A percentile compares a stretch with the other conserved stretches of the same genome.
Evolutionary conservation across 2,888 invertebrate genomes (phyloP).

Genomic region (Gnatocerus cornutus): DNA sequence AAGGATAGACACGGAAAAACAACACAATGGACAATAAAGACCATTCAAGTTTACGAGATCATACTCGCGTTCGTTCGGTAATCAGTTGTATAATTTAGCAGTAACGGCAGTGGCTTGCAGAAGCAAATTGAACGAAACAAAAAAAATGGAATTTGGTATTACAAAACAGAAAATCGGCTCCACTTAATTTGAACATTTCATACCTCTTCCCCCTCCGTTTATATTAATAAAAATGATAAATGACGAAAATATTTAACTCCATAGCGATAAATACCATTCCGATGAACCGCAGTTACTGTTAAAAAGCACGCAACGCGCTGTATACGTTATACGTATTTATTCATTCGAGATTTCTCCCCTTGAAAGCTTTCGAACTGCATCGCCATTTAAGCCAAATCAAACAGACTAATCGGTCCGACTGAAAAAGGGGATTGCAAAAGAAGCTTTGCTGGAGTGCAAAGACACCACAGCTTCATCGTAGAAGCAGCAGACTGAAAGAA

Average conservation of each 20-base stretch:
- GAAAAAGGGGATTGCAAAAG: conserved; percentile 50
- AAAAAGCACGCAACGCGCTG: conserved; percentile 49
- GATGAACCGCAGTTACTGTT: conserved; percentile 46
- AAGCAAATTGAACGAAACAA: no score
- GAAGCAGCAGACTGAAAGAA: conserved; percentile 41
- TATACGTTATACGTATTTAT: conserved; percentile 20
- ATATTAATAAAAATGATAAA: conserved; percentile 56
- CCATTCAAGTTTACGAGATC: no score
- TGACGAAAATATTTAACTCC: conserved; percentile 54
- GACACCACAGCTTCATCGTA: conserved; percentile 29
- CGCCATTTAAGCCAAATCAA: conserved; percentile 59
- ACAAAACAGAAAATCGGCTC: no score
- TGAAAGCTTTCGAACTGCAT: conserved; percentile 50
- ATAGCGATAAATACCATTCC: conserved; percentile 53
- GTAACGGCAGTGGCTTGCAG: no score
- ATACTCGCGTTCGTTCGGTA: no score
- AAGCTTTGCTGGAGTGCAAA: conserved; percentile 50
- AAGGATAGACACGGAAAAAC: background rate
- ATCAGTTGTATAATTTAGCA: no score
- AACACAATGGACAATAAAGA: no score
- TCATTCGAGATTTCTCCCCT: conserved; percentile 27
- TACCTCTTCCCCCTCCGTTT: background rate
- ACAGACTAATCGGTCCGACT: conserved; percentile 60
- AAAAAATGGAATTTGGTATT: no score
- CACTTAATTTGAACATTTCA: conserved; percentile 17